phyloP scores from a whole-genome alignment of 2,888 invertebrate genomes.

The Tanaodytes sp. region DNA sequence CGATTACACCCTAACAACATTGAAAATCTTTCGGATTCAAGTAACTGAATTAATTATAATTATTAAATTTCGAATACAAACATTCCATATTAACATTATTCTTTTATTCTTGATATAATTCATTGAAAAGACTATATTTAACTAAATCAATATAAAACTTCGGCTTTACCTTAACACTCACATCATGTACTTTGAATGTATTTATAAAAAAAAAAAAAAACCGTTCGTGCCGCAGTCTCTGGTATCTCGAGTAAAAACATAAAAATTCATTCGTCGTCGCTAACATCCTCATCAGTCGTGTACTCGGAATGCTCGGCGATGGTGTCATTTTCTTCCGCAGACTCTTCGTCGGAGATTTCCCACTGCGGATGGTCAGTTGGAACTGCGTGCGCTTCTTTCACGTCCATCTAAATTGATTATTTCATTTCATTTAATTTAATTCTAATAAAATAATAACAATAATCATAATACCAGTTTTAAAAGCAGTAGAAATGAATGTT shows the following conservation, averaged over 20 bases:
- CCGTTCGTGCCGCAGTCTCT: constrained; percentile 55
- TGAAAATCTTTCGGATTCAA: no score
- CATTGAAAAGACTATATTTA: no score
- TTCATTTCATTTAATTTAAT: no score
- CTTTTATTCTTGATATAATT: no score
- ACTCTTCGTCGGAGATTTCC: constrained; percentile 96
- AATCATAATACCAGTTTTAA: no score
- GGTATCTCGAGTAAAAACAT: constrained; percentile 50
- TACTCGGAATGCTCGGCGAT: constrained; percentile 79
- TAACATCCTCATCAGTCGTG: constrained; percentile 80
- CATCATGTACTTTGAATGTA: constrained; percentile 17
- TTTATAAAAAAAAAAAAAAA: constrained; percentile 58
- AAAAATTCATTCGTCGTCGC: constrained; percentile 72
- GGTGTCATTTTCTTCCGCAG: constrained; percentile 80
- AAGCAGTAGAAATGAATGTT: no score
- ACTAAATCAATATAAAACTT: no score
- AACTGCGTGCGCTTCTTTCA: constrained; percentile 94
- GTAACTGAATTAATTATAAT: no score
- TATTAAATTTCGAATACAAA: no score
- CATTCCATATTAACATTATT: no score
- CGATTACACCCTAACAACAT: no score
- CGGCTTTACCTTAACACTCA: not conserved
- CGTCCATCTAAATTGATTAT: constrained; percentile 81
- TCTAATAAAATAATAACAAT: no score
- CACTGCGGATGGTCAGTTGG: constrained; percentile 97